Conservation (phyloP, 1,140 invertebrate genomes). For the Tetranychus cinnabarinus region DNA sequence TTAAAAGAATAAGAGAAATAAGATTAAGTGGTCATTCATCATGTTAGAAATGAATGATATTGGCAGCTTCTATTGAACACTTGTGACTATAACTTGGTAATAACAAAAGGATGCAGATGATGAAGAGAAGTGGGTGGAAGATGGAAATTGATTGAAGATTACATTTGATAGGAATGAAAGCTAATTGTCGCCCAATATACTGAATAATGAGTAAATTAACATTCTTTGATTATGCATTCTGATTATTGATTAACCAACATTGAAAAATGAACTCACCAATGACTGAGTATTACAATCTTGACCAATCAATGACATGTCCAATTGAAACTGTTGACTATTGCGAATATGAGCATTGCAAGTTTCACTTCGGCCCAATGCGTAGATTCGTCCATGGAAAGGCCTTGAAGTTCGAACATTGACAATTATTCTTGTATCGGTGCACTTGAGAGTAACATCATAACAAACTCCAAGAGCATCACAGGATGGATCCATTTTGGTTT, state of each 20-base stretch:
- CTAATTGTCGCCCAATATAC: no score
- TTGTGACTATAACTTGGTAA: not conserved
- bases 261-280: constrained; percentile 14
- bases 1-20: not conserved
- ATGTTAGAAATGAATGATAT: no score
- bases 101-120: not conserved
- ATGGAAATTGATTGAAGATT: no score
- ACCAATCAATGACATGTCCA: constrained; percentile 72
- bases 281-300: constrained; percentile 67
- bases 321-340: constrained; percentile 65
- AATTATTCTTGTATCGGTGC: constrained; percentile 76
- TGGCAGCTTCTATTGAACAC: not conserved
- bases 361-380: constrained; percentile 69
- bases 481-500: constrained; percentile 11
- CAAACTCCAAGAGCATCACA: constrained; percentile 83
- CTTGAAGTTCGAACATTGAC: constrained; percentile 75
- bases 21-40: not conserved
- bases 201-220: no score
- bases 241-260: not conserved
- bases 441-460: constrained; percentile 77
- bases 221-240: no score
- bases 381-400: constrained; percentile 79
- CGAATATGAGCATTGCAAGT: constrained; percentile 82
- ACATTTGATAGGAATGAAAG: no score
- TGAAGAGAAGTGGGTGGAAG: no score